phyloP scores from a whole-genome alignment of 2,113 vertebrate species.

The Tyto alba region DNA sequence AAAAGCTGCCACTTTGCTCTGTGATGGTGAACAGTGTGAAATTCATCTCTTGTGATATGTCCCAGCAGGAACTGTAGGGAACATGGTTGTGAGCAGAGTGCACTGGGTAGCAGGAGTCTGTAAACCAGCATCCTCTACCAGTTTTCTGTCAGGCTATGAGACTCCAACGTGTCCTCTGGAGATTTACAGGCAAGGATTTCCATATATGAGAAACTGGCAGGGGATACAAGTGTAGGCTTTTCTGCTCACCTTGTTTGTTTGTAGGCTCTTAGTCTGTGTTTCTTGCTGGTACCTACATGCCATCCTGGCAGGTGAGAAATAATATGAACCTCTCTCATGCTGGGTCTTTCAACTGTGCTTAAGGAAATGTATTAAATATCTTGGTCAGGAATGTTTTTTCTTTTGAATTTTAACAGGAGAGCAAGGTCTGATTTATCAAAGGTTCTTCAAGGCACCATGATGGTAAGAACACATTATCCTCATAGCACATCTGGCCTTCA shows the following conservation, averaged over 20 bases:
- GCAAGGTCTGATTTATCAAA: not conserved
- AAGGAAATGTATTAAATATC: not conserved
- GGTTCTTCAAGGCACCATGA: not conserved
- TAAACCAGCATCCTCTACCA: not conserved
- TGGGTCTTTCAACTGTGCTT: not conserved
- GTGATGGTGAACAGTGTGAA: not conserved
- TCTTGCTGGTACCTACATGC: not conserved
- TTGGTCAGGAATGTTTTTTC: not conserved
- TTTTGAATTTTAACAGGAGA: not conserved
- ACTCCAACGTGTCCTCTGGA: not conserved
- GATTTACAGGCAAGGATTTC: not conserved
- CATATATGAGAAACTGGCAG: not conserved
- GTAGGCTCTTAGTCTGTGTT: not conserved
- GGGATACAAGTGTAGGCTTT: not conserved
- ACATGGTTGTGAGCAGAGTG: not conserved
- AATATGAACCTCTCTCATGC: not conserved
- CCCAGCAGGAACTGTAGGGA: not conserved
- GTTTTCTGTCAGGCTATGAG: not conserved
- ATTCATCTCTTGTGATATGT: not conserved
- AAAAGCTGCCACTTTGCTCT: constrained; percentile 3
- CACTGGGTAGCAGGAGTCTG: not conserved
- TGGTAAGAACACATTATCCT: not conserved
- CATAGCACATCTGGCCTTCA: not conserved
- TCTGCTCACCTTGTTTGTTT: not conserved
- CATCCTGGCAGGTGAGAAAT: not conserved